Evolutionary conservation across 2,113 vertebrate species (phyloP).

Genomic region (Pangasianodon hypophthalmus): DNA sequence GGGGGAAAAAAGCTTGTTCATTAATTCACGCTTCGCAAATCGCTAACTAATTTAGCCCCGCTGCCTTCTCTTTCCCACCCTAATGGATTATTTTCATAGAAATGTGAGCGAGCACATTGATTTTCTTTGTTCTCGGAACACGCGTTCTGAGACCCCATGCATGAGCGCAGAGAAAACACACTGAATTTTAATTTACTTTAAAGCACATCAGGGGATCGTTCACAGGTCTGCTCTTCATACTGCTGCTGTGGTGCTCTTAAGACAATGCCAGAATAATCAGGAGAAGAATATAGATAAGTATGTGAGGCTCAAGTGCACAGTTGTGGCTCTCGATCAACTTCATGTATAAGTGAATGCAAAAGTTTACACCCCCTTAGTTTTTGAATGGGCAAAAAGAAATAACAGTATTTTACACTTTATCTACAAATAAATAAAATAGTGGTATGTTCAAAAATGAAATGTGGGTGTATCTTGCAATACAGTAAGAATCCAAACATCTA

Average conservation of each 20-base stretch:
- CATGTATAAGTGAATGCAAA: constrained; percentile 18
- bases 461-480: not conserved
- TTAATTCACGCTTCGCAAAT: constrained; percentile 99
- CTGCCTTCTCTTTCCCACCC: constrained; percentile 92
- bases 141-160: constrained; percentile 41
- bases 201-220: constrained; percentile 38
- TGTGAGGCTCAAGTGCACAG: constrained; percentile 4
- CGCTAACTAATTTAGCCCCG: constrained; percentile 98
- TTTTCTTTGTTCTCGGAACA: constrained; percentile 50
- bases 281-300: constrained; percentile 21
- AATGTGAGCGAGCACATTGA: constrained; percentile 69
- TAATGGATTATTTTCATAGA: constrained; percentile 98
- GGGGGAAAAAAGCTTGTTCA: constrained; percentile 93
- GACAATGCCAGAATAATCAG: constrained; percentile 26
- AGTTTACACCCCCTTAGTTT: not conserved
- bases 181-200: constrained; percentile 50
- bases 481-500: not conserved
- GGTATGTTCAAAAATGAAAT: not conserved
- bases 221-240: constrained; percentile 37
- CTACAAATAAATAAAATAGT: not conserved
- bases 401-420: not conserved
- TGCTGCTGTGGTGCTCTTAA: constrained; percentile 28
- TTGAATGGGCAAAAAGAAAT: not conserved
- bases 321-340: constrained; percentile 3
- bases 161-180: constrained; percentile 49